Base-by-base conservation (phyloP, 2,113 vertebrate genomes). In the Siniperca knerii region DNA sequence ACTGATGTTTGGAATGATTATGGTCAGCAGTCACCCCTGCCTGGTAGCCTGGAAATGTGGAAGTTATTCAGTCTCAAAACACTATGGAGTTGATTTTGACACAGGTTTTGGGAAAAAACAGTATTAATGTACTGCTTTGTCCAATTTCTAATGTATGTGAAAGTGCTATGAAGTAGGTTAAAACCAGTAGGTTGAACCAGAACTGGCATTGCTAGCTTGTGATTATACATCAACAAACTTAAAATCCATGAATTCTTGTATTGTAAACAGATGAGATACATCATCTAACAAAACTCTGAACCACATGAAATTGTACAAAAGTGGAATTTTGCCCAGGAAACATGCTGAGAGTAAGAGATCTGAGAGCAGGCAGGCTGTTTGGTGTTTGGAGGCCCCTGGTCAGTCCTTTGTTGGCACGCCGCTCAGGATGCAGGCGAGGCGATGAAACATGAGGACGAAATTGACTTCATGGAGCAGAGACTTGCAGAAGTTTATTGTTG, bases 401-500 rank as follows among this genome's bases (percentile, higher is more conserved):
- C 42, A 44, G 42, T 8, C 42, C n/a, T 68, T 25, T 48, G 42
- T 25, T 40, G 33, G 44, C 10, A 46, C 9, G 44, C 11, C 3
- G 8, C 44, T 46, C 44, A 40, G 66, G 25, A 68, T 6, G 42
- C 29, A 40, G 77, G 20, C 61, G 46, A 69, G 29, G 29, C 29
- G 29, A 29, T 70, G 29, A 79, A 61, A 69, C 9, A 2, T 40
- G n/a, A 72, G 68, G 42, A 71, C 12, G 42, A 25, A 80, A 72
- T 15, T 29, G 11, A 54, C 44, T 46, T 46, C 44, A 46, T 13
- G 11, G n/a, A 29, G 58, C 1, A 29, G 6, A 52, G 44, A 71
- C 23, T 52, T 62, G 21, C 10, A 44, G 42, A 44, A 16, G 6
- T 48, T n/a, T 48, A 15, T 40, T 52, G 35, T 25, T 25, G 54